phyloP scores from a whole-genome alignment of 2,113 vertebrate species.

The Podarcis raffonei region DNA sequence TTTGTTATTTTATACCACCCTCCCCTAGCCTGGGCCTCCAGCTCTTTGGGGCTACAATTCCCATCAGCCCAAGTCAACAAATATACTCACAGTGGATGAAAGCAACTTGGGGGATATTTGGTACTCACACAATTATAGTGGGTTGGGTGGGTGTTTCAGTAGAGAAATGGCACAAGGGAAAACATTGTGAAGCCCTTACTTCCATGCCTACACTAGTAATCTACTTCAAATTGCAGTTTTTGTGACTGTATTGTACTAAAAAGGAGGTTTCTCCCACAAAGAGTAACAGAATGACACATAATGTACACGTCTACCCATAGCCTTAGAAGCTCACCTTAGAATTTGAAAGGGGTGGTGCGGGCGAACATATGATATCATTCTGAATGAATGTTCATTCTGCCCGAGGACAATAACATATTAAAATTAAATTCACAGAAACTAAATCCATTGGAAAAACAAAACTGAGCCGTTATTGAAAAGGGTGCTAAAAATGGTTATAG shows the following conservation, averaged over 20 bases:
- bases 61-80: background rate
- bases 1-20: too few species aligned
- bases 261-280: background rate
- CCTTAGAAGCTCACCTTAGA: background rate
- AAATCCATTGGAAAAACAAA: slow-evolving; percentile 3
- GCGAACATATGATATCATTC: background rate
- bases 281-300: background rate
- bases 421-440: background rate
- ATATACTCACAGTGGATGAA: background rate
- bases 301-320: background rate
- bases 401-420: background rate
- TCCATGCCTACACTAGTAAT: background rate
- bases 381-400: background rate
- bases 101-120: background rate
- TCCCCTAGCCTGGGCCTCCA: too few species aligned
- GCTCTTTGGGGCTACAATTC: too few species aligned
- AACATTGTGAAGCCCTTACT: background rate
- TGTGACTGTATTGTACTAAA: background rate
- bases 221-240: background rate
- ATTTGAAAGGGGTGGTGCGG: background rate
- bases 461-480: background rate
- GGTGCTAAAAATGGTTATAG: background rate
- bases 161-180: background rate
- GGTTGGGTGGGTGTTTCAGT: background rate
- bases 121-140: too few species aligned